A percentile compares a stretch with the other conserved stretches of the same genome.
phyloP scores from a whole-genome alignment of 2,888 invertebrate species.

The Eupithecia abbreviata region DNA sequence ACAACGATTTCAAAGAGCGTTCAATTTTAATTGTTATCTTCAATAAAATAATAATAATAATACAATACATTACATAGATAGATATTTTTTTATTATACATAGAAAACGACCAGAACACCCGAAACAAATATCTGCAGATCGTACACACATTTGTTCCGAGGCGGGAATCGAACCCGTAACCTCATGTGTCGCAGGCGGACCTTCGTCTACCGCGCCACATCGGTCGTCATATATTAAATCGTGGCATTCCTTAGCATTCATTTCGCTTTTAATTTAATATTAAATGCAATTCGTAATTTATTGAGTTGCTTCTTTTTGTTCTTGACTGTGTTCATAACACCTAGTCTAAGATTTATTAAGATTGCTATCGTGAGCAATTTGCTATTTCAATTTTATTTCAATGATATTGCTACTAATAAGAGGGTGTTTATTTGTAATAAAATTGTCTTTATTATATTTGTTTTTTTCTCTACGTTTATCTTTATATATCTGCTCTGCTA shows the following conservation, averaged over 20 bases:
- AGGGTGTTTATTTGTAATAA: slow-evolving; percentile 21
- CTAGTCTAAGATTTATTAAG: slow-evolving; percentile 73
- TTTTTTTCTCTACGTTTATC: too few species aligned
- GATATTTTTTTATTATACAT: too few species aligned
- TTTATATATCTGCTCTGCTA: too few species aligned
- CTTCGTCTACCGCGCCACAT: too few species aligned
- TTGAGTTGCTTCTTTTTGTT: slow-evolving; percentile 37
- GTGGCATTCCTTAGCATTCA: slow-evolving; percentile 45
- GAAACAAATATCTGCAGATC: too few species aligned
- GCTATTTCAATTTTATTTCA: slow-evolving; percentile 58
- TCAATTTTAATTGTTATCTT: slow-evolving; percentile 28
- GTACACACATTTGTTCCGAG: too few species aligned
- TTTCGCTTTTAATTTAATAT: slow-evolving; percentile 41
- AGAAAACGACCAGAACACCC: too few species aligned
- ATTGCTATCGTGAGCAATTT: slow-evolving; percentile 80
- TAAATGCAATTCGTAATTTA: slow-evolving; percentile 41
- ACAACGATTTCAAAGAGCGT: neutral
- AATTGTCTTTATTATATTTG: neutral
- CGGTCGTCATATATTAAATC: slow-evolving; percentile 29
- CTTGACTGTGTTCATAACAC: slow-evolving; percentile 48
- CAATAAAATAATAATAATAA: slow-evolving; percentile 29
- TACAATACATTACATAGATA: too few species aligned
- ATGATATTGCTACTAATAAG: slow-evolving; percentile 61
- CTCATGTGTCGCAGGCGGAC: too few species aligned
- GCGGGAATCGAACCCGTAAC: too few species aligned